These are phyloP conservation scores for Cloeon dipterum DNA, from an alignment of 2,888 invertebrate genomes.

Conservation along the genomic window DNA sequence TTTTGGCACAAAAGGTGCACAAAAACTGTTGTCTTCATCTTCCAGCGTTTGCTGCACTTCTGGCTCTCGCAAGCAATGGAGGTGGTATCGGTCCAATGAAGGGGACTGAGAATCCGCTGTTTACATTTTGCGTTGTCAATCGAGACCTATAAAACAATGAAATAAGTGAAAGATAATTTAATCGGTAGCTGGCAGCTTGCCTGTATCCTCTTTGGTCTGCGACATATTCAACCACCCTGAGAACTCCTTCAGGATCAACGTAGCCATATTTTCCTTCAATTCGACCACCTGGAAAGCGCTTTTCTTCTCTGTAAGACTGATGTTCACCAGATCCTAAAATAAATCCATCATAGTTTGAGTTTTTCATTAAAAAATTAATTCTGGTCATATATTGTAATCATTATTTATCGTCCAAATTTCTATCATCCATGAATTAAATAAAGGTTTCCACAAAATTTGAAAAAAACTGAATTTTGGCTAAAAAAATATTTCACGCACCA, in stretches of 20 bases:
- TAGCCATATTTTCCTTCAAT: conserved; percentile 7
- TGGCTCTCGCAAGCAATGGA: conserved; percentile 1
- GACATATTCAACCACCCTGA: conserved; percentile 6
- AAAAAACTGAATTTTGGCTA: too few relatives aligned
- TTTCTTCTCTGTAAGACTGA: conserved; percentile 8
- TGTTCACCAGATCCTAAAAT: conserved; percentile 4
- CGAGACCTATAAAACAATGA: background rate
- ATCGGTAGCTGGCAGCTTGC: too few relatives aligned
- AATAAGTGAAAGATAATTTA: too few relatives aligned
- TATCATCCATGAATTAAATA: too few relatives aligned
- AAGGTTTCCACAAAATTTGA: too few relatives aligned
- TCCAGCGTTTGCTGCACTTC: background rate
- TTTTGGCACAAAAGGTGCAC: too few relatives aligned
- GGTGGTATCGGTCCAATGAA: conserved; percentile 5
- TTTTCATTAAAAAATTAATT: background rate
- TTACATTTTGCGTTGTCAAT: background rate
- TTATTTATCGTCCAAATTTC: too few relatives aligned
- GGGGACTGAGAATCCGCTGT: background rate
- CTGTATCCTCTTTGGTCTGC: conserved; percentile 7
- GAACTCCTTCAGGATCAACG: conserved; percentile 7
- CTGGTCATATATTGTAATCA: too few relatives aligned
- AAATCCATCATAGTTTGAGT: background rate
- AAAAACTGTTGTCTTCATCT: background rate
- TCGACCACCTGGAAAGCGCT: conserved; percentile 5
- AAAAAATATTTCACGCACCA: conserved; percentile 3